Conservation (phyloP, 2,888 invertebrate species). For the Caenorhabditis panamensis region DNA sequence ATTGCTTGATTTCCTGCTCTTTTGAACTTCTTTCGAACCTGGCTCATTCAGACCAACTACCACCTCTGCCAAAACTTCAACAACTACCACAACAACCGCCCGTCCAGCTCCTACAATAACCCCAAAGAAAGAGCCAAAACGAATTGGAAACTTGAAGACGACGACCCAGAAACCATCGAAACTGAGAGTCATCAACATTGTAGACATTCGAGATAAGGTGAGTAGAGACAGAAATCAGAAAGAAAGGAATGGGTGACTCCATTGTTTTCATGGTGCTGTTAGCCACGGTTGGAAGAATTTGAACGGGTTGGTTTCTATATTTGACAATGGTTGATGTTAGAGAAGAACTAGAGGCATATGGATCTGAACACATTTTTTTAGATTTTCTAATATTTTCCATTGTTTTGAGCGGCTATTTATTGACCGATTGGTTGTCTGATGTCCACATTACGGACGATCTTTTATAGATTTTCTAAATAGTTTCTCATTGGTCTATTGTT, state of each 20-base stretch:
- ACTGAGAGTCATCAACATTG: constrained; percentile 47
- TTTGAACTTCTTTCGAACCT: too few relatives aligned
- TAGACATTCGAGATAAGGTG: constrained; percentile 55
- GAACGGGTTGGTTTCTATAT: background rate
- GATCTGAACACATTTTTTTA: too few relatives aligned
- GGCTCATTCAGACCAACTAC: constrained; percentile 37
- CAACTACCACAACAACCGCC: constrained; percentile 16
- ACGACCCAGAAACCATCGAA: constrained; percentile 39
- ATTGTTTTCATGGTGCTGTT: background rate
- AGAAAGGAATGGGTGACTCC: too few relatives aligned
- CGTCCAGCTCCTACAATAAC: constrained; percentile 12
- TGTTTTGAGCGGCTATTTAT: too few relatives aligned
- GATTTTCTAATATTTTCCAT: too few relatives aligned
- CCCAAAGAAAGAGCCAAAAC: constrained; percentile 20
- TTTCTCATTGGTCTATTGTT: too few relatives aligned
- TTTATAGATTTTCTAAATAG: too few relatives aligned
- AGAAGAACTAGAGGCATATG: too few relatives aligned
- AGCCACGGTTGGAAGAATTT: background rate
- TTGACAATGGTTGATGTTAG: too few relatives aligned
- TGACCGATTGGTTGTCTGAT: too few relatives aligned
- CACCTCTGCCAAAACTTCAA: constrained; percentile 17
- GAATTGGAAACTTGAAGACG: constrained; percentile 16
- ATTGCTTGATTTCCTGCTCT: background rate
- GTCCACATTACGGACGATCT: too few relatives aligned
- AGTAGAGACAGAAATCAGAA: too few relatives aligned